Percentiles rank a stretch among this genome's conserved stretches.
phyloP scores from a whole-genome alignment of 2,113 vertebrate genomes.

The Orientallactaga bullata region DNA sequence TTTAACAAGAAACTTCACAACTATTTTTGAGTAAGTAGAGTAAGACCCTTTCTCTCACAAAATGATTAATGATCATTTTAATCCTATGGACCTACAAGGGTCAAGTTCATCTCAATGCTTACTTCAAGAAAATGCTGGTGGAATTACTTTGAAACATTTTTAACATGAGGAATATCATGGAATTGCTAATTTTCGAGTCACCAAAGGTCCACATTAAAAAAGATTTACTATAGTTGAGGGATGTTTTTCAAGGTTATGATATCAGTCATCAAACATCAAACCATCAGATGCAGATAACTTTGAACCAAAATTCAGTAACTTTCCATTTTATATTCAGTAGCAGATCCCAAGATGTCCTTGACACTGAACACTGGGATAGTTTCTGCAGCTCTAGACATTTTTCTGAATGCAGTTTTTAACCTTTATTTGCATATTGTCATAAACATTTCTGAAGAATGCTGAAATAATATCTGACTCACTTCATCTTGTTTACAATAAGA shows the following conservation, averaged over 20 bases:
- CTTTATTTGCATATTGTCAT: slow-evolving; percentile 10
- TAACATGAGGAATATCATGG: neutral
- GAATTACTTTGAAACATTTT: slow-evolving; percentile 48
- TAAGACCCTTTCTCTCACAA: neutral
- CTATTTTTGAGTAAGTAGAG: neutral
- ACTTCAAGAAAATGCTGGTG: neutral
- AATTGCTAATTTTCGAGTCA: slow-evolving; percentile 52
- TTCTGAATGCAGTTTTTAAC: slow-evolving; percentile 39
- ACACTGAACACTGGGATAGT: neutral
- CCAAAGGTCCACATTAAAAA: slow-evolving; percentile 36
- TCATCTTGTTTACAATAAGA: slow-evolving; percentile 16
- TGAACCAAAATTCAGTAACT: slow-evolving; percentile 16
- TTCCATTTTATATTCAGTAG: slow-evolving; percentile 45
- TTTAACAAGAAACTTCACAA: neutral
- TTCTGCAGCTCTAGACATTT: slow-evolving; percentile 58
- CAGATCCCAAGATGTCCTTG: slow-evolving; percentile 31
- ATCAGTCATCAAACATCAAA: slow-evolving; percentile 32
- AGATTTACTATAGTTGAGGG: neutral
- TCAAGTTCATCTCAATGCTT: slow-evolving; percentile 47
- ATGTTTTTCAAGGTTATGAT: slow-evolving; percentile 62
- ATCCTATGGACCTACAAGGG: neutral
- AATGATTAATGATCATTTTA: slow-evolving; percentile 3
- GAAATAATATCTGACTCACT: slow-evolving; percentile 9
- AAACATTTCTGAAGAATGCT: neutral
- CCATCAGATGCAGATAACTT: neutral